Evolutionary conservation across 1,140 invertebrate species (phyloP).

Genomic region (Phocides pigmalion): DNA sequence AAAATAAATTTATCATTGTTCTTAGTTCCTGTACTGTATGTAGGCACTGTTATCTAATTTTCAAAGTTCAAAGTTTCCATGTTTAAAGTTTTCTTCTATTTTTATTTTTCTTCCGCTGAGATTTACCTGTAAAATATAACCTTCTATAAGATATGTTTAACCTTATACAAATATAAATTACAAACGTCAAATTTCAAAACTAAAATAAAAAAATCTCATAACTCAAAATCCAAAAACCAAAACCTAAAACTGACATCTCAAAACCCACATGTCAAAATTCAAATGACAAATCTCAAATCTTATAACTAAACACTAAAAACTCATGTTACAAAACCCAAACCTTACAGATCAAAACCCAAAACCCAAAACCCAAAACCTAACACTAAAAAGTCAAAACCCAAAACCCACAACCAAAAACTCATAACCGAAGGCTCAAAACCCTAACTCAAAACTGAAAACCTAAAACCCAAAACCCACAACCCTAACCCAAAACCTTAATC

Average conservation of each 20-base stretch:
- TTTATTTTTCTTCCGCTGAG: neutral
- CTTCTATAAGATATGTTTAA: neutral
- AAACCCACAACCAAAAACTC: too few species aligned
- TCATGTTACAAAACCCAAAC: too few species aligned
- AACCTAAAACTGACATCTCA: neutral
- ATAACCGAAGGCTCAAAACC: too few species aligned
- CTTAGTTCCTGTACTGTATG: neutral
- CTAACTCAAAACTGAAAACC: too few species aligned
- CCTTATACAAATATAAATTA: too few species aligned
- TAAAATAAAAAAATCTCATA: neutral
- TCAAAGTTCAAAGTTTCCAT: neutral
- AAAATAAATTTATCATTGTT: neutral
- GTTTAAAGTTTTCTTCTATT: neutral
- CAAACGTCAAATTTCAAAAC: too few species aligned
- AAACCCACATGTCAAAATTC: constrained; percentile 35
- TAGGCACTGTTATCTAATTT: neutral
- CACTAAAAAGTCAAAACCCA: too few species aligned
- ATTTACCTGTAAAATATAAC: neutral
- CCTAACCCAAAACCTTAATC: neutral
- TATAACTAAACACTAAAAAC: too few species aligned
- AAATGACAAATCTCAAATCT: too few species aligned
- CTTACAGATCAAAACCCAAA: too few species aligned
- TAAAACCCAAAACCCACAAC: too few species aligned
- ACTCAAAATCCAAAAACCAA: neutral
- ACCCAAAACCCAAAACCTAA: too few species aligned